These are phyloP conservation scores for Probosciger aterrimus DNA, from an alignment of 2,113 vertebrate genomes.

Conservation along the genomic window DNA sequence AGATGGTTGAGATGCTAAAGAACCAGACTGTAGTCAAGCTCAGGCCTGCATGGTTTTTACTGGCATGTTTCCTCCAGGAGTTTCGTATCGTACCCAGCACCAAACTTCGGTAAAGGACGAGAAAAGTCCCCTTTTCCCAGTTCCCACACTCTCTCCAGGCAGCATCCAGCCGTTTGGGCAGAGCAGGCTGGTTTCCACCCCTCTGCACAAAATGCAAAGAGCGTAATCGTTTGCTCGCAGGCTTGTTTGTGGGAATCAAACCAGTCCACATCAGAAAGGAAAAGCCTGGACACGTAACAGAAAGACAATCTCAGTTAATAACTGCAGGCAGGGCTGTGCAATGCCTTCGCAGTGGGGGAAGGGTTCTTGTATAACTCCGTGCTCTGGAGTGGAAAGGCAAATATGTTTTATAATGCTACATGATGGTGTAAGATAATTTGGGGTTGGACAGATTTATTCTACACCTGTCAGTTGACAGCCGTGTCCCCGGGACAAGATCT, in stretches of 20 bases:
- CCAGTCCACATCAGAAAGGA: constrained; percentile 2
- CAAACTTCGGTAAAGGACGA: background rate
- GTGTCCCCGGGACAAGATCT: background rate
- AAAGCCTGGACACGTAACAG: constrained; percentile 2
- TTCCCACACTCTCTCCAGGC: constrained; percentile 22
- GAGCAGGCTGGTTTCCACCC: background rate
- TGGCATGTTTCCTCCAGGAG: background rate
- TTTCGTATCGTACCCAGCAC: background rate
- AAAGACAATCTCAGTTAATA: background rate
- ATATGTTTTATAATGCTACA: background rate
- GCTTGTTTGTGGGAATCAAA: background rate
- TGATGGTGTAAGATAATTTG: fast-evolving
- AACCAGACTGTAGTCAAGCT: background rate
- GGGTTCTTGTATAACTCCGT: background rate
- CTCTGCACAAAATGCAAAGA: background rate
- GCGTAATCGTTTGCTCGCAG: background rate
- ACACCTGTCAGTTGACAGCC: background rate
- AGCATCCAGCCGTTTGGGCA: background rate
- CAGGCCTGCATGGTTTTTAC: background rate
- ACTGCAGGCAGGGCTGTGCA: background rate
- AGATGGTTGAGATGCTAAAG: background rate
- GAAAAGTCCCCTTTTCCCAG: background rate
- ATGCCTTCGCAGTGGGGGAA: background rate
- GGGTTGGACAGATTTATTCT: background rate
- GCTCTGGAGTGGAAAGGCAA: background rate